Percentiles rank a stretch among this genome's conserved stretches.
These are phyloP conservation scores for Athripsodes cinereus DNA, from an alignment of 2,888 invertebrate genomes.

Conservation along the genomic window DNA sequence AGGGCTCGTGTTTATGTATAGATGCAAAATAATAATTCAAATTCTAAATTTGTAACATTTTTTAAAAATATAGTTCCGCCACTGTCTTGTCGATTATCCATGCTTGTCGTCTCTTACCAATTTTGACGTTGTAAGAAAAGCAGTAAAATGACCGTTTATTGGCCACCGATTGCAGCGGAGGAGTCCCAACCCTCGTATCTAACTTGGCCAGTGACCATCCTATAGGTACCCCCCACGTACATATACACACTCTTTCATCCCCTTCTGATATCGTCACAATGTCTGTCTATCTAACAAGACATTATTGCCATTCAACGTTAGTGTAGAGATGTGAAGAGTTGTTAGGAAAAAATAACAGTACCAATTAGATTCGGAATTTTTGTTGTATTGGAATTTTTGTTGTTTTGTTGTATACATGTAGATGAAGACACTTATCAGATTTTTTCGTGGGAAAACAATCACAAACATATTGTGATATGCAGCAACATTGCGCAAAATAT, in stretches of 20 bases:
- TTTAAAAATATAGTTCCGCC: background rate
- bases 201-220: background rate
- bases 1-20: no score
- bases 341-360: no score
- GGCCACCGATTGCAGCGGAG: conserved; percentile 21
- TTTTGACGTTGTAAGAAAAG: conserved; percentile 25
- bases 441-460: no score
- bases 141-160: conserved; percentile 24
- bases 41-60: no score
- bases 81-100: background rate
- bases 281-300: background rate
- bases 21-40: no score
- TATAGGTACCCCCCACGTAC: background rate
- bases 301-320: background rate
- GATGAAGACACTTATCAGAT: no score
- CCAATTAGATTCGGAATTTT: no score
- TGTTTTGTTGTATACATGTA: no score
- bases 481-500: no score
- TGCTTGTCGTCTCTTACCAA: conserved; percentile 5
- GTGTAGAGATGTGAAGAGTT: background rate
- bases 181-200: conserved; percentile 6
- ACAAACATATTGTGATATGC: no score
- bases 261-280: background rate
- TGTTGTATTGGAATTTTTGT: no score
- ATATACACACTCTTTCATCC: background rate